Evolutionary conservation across 2,888 invertebrate genomes (phyloP), one percentile per base, ranked within the genome.

Genomic region (Anagyrus pseudococci): DNA sequence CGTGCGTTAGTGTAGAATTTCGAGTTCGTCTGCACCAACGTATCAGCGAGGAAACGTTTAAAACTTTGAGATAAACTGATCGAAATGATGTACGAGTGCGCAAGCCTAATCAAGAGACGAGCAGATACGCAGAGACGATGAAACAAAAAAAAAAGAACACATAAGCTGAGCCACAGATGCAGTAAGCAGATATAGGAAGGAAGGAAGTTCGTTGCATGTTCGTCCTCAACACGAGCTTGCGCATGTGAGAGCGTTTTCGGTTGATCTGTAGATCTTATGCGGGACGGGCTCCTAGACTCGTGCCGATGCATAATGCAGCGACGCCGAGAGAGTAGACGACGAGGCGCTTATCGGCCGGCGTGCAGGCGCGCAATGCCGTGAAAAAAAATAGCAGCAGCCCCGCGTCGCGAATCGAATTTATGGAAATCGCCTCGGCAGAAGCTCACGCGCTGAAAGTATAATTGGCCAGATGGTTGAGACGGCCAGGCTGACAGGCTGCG

Each of bases 281-380:
- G 69, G 61, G 64, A 70, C 65, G 68, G 67, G 8, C 4, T 2
- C 33, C 33, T 10, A 61, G 55, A 68, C 59, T 72, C 75, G 75
- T 75, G 75, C 65, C 70, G 68, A 70, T 68, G 75, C 75, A 76
- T 76, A 76, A 76, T 75, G 69, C 71, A 66, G 52, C 23, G 50
- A 15, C 17, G 33, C 33, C 33, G 33, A 8, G 33, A 8, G 33
- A 33, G 6, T 33, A 33, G 6, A 33, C 13, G 6, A 13, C 13
- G n/a, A n/a, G n/a, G n/a, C n/a, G n/a, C n/a, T n/a, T n/a, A n/a
- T n/a, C n/a, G n/a, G n/a, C n/a, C n/a, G n/a, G 33, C 4, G 17
- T 19, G 43, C 43, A 43, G 17, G 19, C 43, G 22, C 17, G 19
- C 43, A 10, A 15, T 43, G 56, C n/a, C 44, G 70, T 69, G 72